Base-by-base conservation (phyloP, 2,113 vertebrate species). In the Phylloscopus whistleri region DNA sequence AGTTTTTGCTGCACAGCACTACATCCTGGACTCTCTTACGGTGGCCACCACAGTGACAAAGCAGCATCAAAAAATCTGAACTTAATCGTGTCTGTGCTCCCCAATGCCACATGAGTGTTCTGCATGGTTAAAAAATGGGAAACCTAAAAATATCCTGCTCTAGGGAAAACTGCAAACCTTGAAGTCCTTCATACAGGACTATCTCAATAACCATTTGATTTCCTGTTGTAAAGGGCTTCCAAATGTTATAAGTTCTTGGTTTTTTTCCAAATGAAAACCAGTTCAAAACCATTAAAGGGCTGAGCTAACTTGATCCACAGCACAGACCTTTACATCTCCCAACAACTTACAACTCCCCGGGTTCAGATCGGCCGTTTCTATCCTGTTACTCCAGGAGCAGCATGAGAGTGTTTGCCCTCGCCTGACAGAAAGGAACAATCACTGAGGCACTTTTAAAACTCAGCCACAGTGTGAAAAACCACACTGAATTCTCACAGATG, bases 221-320 rank as follows among this genome's bases (percentile, higher is more conserved):
- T 96, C 95, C 95, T 92, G 90, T 56, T 72, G 73, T 58, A 96
- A 97, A 97, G 91, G 77, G 87, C 87, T 94, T 90, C 94, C 95
- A 96, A 96, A 96, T 97, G 95, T 93, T 96, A 59, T 18, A 94
- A 94, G 76, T 46, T 81, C 73, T 94, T 75, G 48, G 44, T 17
- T 76, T 90, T n/a, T n/a, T 56, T 41, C 73, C 56, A 94, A 89
- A 95, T 91, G 84, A 95, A 96, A 97, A 94, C 37, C 93, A 94
- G 89, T 84, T 91, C 73, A 89, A 92, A 91, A 72, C 69, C 28
- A 72, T 91, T 92, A 84, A 86, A 87, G 60, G 80, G 51, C 55
- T 94, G 82, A 89, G 82, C 75, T 93, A 62, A 44, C 60, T 70
- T 35, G 69, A 75, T 84, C 28, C 2, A 6, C 31, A 10, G 63